A percentile compares a stretch with the other conserved stretches of the same genome.
Evolutionary conservation across 2,797 vertebrate species (phyloP).

Genomic region (Neopelma chrysocephalum): DNA sequence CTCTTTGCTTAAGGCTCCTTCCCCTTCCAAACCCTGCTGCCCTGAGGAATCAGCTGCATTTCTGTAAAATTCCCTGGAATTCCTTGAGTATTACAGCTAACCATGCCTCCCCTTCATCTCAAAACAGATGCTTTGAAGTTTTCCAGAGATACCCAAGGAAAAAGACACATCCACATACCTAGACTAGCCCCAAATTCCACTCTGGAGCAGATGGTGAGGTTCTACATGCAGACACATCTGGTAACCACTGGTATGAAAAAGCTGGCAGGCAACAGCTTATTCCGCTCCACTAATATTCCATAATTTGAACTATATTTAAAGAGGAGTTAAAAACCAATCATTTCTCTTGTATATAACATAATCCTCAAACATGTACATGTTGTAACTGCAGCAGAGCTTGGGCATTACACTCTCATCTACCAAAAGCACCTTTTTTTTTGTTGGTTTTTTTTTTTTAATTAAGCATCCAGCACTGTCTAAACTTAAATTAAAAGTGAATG

Average conservation of each 20-base stretch:
- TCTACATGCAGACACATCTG: constrained; percentile 48
- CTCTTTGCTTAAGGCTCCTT: not conserved
- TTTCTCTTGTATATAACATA: not conserved
- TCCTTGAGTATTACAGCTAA: not conserved
- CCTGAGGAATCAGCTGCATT: not conserved
- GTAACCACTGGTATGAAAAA: constrained; percentile 44
- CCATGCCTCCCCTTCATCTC: not conserved
- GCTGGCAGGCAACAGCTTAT: constrained; percentile 4
- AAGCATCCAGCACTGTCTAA: constrained; percentile 2
- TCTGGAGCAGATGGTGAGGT: constrained; percentile 18
- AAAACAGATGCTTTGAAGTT: constrained; percentile 19
- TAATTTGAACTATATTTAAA: constrained; percentile 8
- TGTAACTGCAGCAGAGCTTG: not conserved
- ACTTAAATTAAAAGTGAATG: constrained; percentile 20
- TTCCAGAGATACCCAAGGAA: constrained; percentile 14
- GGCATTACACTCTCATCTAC: not conserved
- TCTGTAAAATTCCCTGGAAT: constrained; percentile 17
- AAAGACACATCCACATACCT: constrained; percentile 31
- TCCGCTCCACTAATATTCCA: constrained; percentile 33
- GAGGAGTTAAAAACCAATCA: not conserved
- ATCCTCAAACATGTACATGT: not conserved
- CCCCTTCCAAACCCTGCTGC: not conserved
- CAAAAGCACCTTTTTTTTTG: not conserved
- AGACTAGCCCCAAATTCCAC: constrained; percentile 8
- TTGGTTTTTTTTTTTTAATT: not conserved